phyloP scores from a whole-genome alignment of 1,140 invertebrate genomes.

The Danaus plexippus region DNA sequence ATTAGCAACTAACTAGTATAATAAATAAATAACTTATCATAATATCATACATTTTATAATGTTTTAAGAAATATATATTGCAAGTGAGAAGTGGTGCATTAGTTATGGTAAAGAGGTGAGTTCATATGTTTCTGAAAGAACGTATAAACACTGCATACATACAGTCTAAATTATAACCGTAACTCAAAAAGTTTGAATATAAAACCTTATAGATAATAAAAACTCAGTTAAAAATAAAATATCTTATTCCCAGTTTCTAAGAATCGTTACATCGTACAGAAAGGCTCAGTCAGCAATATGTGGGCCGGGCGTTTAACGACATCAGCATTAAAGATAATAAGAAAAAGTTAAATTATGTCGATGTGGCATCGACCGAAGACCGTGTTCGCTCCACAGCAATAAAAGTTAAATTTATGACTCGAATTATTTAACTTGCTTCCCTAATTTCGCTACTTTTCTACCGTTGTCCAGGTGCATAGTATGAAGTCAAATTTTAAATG shows the following conservation, averaged over 20 bases:
- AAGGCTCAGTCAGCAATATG: conserved; percentile 43
- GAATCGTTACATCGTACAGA: conserved; percentile 22
- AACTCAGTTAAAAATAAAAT: no score
- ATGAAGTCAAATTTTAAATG: conserved; percentile 36
- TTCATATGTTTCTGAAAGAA: no score
- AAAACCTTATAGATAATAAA: no score
- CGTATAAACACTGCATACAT: no score
- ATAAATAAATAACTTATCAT: no score
- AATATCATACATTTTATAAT: no score
- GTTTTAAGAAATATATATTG: no score
- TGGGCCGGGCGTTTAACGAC: conserved; percentile 48
- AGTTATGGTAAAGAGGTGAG: no score
- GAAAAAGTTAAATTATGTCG: conserved; percentile 71
- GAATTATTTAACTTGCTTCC: conserved; percentile 62
- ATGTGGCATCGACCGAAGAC: conserved; percentile 38
- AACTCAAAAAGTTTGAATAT: no score
- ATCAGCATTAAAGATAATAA: conserved; percentile 67
- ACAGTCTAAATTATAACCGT: no score
- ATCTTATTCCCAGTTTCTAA: conserved; percentile 5
- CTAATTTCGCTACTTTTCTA: conserved; percentile 52
- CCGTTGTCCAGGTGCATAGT: conserved; percentile 58
- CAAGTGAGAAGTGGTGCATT: no score
- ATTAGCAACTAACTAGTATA: no score
- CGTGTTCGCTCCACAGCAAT: conserved; percentile 44
- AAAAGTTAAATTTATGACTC: conserved; percentile 66